These are phyloP conservation scores for Hyppa rectilinea DNA, from an alignment of 2,888 invertebrate species.

Conservation along the genomic window DNA sequence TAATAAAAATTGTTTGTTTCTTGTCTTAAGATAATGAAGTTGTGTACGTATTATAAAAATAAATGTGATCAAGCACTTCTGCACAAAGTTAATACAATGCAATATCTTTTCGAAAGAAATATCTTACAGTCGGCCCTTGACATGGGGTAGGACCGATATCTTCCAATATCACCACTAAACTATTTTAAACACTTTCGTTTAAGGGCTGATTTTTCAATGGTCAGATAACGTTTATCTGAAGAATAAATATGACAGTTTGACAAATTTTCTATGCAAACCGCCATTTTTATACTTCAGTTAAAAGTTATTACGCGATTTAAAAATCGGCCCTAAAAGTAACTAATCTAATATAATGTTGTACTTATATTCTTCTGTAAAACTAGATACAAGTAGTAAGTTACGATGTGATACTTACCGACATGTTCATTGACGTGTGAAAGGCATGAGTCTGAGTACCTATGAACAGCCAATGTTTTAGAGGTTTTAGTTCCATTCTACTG, in stretches of 20 bases:
- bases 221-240: too few species aligned
- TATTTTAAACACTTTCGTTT: slow-evolving; percentile 46
- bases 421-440: slow-evolving; percentile 70
- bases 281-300: too few species aligned
- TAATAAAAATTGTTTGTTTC: slow-evolving; percentile 18
- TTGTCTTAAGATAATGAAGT: slow-evolving; percentile 20
- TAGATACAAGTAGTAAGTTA: slow-evolving; percentile 73
- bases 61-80: slow-evolving; percentile 50
- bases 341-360: slow-evolving; percentile 67
- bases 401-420: slow-evolving; percentile 72
- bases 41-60: slow-evolving; percentile 25
- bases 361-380: slow-evolving; percentile 65
- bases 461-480: slow-evolving; percentile 63
- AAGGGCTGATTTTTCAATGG: too few species aligned
- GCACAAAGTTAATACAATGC: slow-evolving; percentile 58
- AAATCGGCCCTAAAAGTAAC: too few species aligned
- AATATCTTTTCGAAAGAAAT: slow-evolving; percentile 46
- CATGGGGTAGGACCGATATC: slow-evolving; percentile 23
- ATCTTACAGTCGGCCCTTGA: slow-evolving; percentile 17
- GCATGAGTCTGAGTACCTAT: slow-evolving; percentile 58
- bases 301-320: too few species aligned
- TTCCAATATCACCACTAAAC: slow-evolving; percentile 42
- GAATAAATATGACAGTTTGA: too few species aligned
- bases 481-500: slow-evolving; percentile 43
- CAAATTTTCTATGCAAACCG: too few species aligned